Conservation (phyloP, 2,888 invertebrate genomes). For the Lamellibrachia columna region DNA sequence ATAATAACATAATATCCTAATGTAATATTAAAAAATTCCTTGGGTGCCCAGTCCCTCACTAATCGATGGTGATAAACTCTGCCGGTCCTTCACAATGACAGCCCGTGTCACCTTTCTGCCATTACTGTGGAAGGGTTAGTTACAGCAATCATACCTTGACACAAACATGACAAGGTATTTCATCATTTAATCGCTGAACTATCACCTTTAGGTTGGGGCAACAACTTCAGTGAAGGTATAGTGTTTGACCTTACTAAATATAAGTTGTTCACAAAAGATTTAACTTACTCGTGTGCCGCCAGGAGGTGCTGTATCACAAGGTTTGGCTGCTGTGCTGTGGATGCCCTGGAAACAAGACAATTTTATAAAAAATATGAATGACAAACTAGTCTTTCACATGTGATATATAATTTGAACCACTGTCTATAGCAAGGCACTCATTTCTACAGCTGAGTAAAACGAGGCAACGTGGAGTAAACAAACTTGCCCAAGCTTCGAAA, state of each 20-base stretch:
- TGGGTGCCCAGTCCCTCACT: too few species aligned
- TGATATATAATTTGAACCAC: too few species aligned
- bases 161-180: neutral
- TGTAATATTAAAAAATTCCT: too few species aligned
- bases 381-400: too few species aligned
- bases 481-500: too few species aligned
- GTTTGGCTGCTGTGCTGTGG: neutral
- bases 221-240: neutral
- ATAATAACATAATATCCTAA: too few species aligned
- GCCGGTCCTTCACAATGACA: too few species aligned
- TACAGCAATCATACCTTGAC: neutral
- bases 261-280: neutral
- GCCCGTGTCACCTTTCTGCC: neutral
- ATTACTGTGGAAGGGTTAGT: neutral
- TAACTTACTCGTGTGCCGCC: conserved; percentile 11
- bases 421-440: too few species aligned
- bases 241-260: neutral
- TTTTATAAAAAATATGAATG: neutral
- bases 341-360: neutral
- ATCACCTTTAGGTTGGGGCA: neutral
- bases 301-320: conserved; percentile 12
- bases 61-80: too few species aligned
- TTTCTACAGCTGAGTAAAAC: too few species aligned
- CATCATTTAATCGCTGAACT: neutral
- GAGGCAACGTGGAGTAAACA: too few species aligned